Conservation (phyloP, 2,797 vertebrate species). For the Clarias platycephalus region DNA sequence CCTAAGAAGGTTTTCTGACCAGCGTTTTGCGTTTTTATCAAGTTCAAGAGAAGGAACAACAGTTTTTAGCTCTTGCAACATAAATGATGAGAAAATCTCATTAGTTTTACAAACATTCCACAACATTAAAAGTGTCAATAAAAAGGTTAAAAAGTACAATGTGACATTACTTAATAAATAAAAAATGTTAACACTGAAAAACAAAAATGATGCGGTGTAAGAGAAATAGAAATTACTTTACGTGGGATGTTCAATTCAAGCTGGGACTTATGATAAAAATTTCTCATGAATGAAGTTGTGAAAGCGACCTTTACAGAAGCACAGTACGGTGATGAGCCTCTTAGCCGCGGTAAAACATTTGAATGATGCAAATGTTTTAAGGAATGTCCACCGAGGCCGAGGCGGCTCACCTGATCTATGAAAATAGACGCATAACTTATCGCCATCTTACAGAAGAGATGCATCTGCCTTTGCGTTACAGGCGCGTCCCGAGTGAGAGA, state of each 20-base stretch:
- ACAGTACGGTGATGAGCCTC: no score
- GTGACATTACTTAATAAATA: not conserved
- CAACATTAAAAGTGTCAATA: not conserved
- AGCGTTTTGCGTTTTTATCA: not conserved
- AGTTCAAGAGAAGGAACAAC: not conserved
- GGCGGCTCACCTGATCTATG: no score
- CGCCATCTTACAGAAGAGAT: no score
- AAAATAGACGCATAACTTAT: no score
- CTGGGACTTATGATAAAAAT: no score
- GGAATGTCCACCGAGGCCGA: no score
- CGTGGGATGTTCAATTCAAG: no score
- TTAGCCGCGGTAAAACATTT: no score
- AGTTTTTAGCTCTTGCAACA: not conserved
- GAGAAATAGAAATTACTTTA: not conserved
- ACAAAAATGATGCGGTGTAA: not conserved
- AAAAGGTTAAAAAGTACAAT: not conserved
- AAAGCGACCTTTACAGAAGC: no score
- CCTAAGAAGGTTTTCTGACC: not conserved
- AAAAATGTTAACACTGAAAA: not conserved
- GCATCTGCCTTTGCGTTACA: no score
- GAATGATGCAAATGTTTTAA: no score
- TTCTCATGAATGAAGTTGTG: no score
- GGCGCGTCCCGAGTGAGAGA: slow-evolving; percentile 33
- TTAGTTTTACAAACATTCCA: not conserved
- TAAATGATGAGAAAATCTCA: not conserved